Base-by-base conservation (phyloP, 2,888 invertebrate species). In the Ophioninae sp. region DNA sequence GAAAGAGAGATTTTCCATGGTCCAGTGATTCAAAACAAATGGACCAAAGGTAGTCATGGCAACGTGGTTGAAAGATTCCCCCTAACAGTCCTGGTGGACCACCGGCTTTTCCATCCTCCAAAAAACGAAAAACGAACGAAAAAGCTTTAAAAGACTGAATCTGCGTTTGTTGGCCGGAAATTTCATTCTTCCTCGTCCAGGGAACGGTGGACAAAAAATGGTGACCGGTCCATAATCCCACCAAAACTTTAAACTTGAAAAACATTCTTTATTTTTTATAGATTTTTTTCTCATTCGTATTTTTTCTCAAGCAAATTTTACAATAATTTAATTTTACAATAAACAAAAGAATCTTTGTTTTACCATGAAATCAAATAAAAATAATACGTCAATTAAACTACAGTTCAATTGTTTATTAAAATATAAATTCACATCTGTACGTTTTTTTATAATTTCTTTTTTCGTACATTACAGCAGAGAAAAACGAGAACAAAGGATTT, bases 11-110 rank as follows among this genome's bases (percentile, higher is more conserved):
- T 71, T 78, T 78, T 63, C 64, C 82, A 87, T 85, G 86, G 88
- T 88, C 86, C 87, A 87, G 84, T 86, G 88, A 89, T 87, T 89
- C 89, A 90, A 90, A 89, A 89, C 87, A 89, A 89, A 88, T 85
- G 87, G 85, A 84, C 85, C 82, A 86, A 86, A 85, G 85, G 88
- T 88, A 88, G 79, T 85, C 88, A 89, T 90, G 83, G 89, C 81
- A 85, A 90, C 88, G 20, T 67, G 81, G 63, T 59, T 41, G 74
- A 77, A 75, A 71, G 78, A 77, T 30, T 3, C 44, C 44, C 72
- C 64, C 59, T 22, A 20, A 56, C 58, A 51, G 20, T 63, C n/a
- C 67, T 76, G 44, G 20, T 71, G 39, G 64, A 78, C 44, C 61
- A 41, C 51, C 37, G 64, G 56, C 51, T 41, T 56, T 78, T 78